Base-by-base conservation (phyloP, 2,797 vertebrate species). In the Mus caroli region DNA sequence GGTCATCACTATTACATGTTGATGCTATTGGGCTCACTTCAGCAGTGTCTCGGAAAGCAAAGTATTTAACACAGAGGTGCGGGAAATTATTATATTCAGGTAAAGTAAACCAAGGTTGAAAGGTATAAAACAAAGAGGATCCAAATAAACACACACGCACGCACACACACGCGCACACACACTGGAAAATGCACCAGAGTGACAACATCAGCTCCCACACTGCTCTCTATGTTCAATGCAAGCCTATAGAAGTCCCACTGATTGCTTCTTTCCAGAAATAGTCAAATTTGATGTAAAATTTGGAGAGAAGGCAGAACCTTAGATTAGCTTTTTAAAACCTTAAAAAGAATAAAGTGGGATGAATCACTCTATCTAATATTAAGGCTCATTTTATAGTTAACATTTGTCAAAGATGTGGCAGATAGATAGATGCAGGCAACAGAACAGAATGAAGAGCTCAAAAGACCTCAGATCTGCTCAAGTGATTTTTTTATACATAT, bases 231-330 rank as follows among this genome's bases (percentile, higher is more conserved):
- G 12, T 85, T 60, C 77, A 62, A 60, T 15, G 64, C 11, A 40
- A 90, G 46, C 37, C 40, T 71, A 78, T 64, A 56, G 24, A 60
- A 83, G 31, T n/a, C 20, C 22, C 58, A 64, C 56, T 52, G 43
- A 76, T 20, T 54, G 40, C 24, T 46, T 84, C 62, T 76, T 54
- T 64, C 34, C 73, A 56, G 86, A 94, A 52, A 89, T 83, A 89
- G 64, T 17, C 52, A 93, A 24, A 50, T 46, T 73, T 88, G 71
- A 52, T 89, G 3, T 83, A 76, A 64, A 43, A 14, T 28, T 46
- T 43, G n/a, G 20, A 26, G 79, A 37, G 75, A 94, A 94, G 67
- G 20, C 69, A 90, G 43, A 94, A 60, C 19, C 86, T 73, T n/a
- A 54, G 19, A 54, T 79, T 60, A 71, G 40, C 19, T 46, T 79